These are phyloP conservation scores for Myripristis jacobus DNA, from an alignment of 2,797 vertebrate genomes.

Conservation along the genomic window DNA sequence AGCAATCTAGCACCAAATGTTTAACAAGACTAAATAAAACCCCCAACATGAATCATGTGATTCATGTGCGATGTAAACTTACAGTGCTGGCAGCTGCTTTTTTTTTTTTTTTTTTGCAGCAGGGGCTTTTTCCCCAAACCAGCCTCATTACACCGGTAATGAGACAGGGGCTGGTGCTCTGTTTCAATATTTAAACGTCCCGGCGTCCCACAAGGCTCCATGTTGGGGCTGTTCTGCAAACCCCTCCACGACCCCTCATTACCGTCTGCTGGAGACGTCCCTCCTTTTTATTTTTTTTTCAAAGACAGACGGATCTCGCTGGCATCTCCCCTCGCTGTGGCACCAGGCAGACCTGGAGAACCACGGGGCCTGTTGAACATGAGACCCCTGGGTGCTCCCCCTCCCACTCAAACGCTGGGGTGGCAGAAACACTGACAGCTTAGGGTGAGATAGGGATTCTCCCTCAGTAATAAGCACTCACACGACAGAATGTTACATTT, in stretches of 20 bases:
- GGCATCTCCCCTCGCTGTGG: slow-evolving; percentile 33
- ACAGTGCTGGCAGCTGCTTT: slow-evolving; percentile 58
- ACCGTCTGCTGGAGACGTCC: slow-evolving; percentile 54
- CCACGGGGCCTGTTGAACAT: slow-evolving; percentile 75
- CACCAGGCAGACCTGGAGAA: slow-evolving; percentile 60
- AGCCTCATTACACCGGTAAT: slow-evolving; percentile 73
- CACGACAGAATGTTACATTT: slow-evolving; percentile 60
- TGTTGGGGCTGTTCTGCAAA: slow-evolving; percentile 62
- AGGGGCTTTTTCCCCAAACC: slow-evolving; percentile 49
- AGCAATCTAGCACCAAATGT: slow-evolving; percentile 46
- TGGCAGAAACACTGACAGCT: slow-evolving; percentile 69
- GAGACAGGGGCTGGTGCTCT: slow-evolving; percentile 66
- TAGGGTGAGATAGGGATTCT: slow-evolving; percentile 70
- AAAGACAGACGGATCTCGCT: slow-evolving; percentile 54
- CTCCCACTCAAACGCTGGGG: slow-evolving; percentile 28
- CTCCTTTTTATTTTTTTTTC: slow-evolving; percentile 49
- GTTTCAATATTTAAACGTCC: slow-evolving; percentile 79
- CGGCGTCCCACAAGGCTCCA: slow-evolving; percentile 61
- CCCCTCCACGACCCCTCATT: slow-evolving; percentile 73
- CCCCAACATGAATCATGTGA: slow-evolving; percentile 43
- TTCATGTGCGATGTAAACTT: slow-evolving; percentile 52
- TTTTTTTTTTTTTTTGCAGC: slow-evolving; percentile 50
- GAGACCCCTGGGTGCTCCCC: slow-evolving; percentile 71
- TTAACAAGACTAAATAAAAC: slow-evolving; percentile 53
- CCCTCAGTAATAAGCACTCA: slow-evolving; percentile 52